Evolutionary conservation across 2,113 vertebrate species (phyloP).

Genomic region (Formicarius rufipectus): DNA sequence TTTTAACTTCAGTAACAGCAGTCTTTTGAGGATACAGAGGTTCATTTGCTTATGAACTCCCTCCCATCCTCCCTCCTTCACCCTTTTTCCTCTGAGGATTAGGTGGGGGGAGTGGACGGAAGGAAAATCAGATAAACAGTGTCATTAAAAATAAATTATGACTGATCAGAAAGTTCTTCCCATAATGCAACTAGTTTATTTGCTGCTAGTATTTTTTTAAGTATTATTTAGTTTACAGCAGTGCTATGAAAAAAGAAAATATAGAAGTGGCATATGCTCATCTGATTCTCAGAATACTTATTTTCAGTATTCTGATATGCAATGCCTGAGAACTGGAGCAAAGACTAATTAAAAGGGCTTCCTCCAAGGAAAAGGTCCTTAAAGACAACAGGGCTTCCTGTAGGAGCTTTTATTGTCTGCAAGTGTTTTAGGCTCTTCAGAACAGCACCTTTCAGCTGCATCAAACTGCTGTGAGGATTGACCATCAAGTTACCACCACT

Average conservation of each 20-base stretch:
- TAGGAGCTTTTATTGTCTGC: background rate
- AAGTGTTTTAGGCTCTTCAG: background rate
- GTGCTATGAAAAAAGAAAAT: background rate
- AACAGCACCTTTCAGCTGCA: background rate
- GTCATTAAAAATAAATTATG: background rate
- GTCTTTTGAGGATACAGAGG: background rate
- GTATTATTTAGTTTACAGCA: background rate
- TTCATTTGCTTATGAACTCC: background rate
- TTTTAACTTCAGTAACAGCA: background rate
- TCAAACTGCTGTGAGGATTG: background rate
- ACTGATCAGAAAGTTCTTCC: background rate
- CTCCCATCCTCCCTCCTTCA: background rate
- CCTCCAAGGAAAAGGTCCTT: background rate
- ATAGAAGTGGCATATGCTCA: background rate
- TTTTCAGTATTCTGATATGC: background rate
- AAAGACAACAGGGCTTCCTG: background rate
- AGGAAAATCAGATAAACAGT: background rate
- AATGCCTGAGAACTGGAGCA: background rate
- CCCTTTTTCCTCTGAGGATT: background rate
- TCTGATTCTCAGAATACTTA: background rate
- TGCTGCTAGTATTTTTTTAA: background rate
- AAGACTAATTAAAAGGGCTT: constrained; percentile 11
- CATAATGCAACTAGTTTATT: background rate
- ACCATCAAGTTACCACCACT: background rate
- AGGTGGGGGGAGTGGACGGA: fast-evolving